Evolutionary conservation across 2,888 invertebrate species (phyloP), one percentile per base, ranked within the genome.

Genomic region (Unio delphinus): DNA sequence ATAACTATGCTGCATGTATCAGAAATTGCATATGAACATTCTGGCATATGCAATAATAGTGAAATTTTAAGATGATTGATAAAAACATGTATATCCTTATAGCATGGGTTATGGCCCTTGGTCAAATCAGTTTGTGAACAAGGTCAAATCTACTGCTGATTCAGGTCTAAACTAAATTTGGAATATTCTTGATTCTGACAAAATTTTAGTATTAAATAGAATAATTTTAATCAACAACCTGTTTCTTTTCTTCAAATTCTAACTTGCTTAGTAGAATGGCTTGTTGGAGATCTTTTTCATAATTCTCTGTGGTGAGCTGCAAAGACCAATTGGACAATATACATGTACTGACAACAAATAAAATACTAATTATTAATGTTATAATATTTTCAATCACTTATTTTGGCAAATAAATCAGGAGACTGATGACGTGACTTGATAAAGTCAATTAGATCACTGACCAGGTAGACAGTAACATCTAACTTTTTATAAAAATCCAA

Each of bases 211-310:
- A 45, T 45, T 45, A 26, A 4, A 3, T 54, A 26, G 15, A 26
- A 57, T 15, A 63, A 6, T 34, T 59, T 20, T 62, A 65, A 54
- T 45, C 8, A 45, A 45, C 55, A 64, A 85, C 85, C 82, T 82
- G 75, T 71, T 82, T 80, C 68, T 94, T 93, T 82, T 93, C 92
- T 89, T 95, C 94, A 80, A 89, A 92, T 68, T 92, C 94, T 72
- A 95, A 90, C 90, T 94, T 94, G 8, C 95, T 95, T 67, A 94
- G 90, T 55, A 95, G 88, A 75, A 95, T 92, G 18, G 95, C 95
- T 92, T 94, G 91, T 75, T 92, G 91, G 30, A 93, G 82, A 71
- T 92, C 92, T 81, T 92, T 91, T 78, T 92, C 92, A 86, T 91
- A 93, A 5, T 88, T 92, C 90, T 79, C 93, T 92, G 93, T 92